Conservation (phyloP, 2,888 invertebrate genomes). For the Leptarthrus brevirostris region DNA sequence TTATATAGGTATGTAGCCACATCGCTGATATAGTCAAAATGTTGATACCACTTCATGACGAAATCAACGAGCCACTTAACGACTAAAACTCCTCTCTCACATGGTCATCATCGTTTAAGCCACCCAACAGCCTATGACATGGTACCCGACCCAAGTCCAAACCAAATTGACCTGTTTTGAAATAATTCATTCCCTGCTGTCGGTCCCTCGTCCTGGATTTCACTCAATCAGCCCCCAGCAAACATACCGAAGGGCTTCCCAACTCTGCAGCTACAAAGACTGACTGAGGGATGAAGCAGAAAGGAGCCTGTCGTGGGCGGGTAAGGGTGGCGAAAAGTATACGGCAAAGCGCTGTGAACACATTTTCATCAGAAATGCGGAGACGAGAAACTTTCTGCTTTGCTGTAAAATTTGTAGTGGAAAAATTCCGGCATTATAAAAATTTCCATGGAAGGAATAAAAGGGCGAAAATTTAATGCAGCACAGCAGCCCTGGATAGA, state of each 20-base stretch:
- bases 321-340: neutral
- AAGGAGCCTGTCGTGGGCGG: neutral
- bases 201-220: slow-evolving; percentile 37
- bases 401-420: slow-evolving; percentile 29
- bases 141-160: slow-evolving; percentile 28
- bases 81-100: slow-evolving; percentile 39
- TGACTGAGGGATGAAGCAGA: neutral
- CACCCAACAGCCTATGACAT: slow-evolving; percentile 38
- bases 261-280: neutral
- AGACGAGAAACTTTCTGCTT: slow-evolving; percentile 38
- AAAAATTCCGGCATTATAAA: slow-evolving; percentile 19
- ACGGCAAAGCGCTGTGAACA: neutral
- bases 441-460: slow-evolving; percentile 30
- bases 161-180: slow-evolving; percentile 48
- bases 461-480: slow-evolving; percentile 36
- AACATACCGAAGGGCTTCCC: slow-evolving; percentile 43
- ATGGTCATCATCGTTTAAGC: slow-evolving; percentile 46
- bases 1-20: neutral
- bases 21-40: slow-evolving; percentile 26
- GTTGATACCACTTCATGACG: slow-evolving; percentile 46
- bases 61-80: slow-evolving; percentile 48
- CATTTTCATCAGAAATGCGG: slow-evolving; percentile 43
- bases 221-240: slow-evolving; percentile 40
- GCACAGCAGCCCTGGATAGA: no score
- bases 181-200: slow-evolving; percentile 35